phyloP scores from a whole-genome alignment of 37 sponge, comb jelly and placozoan species.

The Aphrocallistes beatrix region DNA sequence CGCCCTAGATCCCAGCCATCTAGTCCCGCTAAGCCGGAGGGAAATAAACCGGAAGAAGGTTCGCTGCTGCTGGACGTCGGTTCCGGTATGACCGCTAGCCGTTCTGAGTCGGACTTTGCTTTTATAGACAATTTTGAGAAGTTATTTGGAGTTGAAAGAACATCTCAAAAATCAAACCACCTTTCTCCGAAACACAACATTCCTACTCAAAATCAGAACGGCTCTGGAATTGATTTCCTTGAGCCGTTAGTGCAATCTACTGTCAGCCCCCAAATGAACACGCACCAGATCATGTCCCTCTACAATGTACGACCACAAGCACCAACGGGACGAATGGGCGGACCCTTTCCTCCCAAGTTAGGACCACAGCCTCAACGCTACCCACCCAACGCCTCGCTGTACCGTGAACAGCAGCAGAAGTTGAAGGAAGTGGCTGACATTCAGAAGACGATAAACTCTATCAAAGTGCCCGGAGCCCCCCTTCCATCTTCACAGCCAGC shows the following conservation, averaged over 20 bases:
- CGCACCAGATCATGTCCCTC: neutral
- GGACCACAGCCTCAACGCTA: neutral
- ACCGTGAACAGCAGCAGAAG: neutral
- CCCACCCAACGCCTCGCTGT: neutral
- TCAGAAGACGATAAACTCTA: neutral
- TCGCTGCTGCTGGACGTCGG: neutral
- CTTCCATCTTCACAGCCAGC: neutral
- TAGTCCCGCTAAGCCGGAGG: neutral
- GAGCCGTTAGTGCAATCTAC: neutral
- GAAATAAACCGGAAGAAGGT: neutral
- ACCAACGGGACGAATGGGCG: neutral
- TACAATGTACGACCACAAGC: neutral
- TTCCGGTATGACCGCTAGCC: neutral
- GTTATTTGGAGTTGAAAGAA: neutral
- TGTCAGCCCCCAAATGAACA: neutral
- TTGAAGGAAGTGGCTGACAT: neutral
- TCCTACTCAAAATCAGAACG: neutral
- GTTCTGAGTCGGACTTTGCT: neutral
- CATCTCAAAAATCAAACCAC: neutral
- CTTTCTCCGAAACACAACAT: neutral
- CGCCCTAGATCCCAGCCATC: conserved; percentile 9
- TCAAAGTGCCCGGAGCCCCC: neutral
- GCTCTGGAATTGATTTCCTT: neutral
- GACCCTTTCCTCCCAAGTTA: neutral
- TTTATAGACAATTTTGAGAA: neutral